These are phyloP conservation scores for Caenorhabditis plicata DNA, from an alignment of 2,888 invertebrate species.

Conservation along the genomic window DNA sequence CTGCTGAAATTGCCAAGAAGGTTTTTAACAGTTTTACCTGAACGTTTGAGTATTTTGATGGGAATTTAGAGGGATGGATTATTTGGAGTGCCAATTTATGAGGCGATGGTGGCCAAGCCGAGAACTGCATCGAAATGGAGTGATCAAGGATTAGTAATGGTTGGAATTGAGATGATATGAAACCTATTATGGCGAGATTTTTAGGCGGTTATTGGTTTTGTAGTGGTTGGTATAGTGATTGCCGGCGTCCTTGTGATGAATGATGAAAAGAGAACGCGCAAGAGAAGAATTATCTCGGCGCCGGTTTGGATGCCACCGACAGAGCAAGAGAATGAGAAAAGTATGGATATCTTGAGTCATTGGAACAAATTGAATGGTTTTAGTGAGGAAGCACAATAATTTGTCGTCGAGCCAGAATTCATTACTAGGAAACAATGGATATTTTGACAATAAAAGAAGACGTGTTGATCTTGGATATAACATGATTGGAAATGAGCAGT, in stretches of 20 bases:
- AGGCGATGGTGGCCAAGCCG: constrained; percentile 21
- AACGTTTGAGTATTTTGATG: no score
- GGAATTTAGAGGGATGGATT: no score
- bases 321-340: constrained; percentile 6
- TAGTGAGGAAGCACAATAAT: neutral
- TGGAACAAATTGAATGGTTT: no score
- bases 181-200: neutral
- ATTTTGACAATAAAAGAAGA: constrained; percentile 1
- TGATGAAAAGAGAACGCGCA: constrained; percentile 16
- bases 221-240: neutral
- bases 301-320: constrained; percentile 37
- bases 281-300: constrained; percentile 30
- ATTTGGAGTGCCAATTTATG: constrained; percentile 27
- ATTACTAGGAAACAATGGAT: constrained; percentile 4
- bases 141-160: no score
- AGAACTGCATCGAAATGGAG: neutral
- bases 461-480: constrained; percentile 2
- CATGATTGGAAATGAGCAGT: neutral
- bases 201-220: constrained; percentile 1
- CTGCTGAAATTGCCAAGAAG: constrained; percentile 51
- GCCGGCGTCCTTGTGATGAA: constrained; percentile 7
- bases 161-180: no score
- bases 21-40: constrained; percentile 3
- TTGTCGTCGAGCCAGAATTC: constrained; percentile 16
- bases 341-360: no score